Evolutionary conservation across 1,140 invertebrate genomes (phyloP).

Genomic region (Drosophila repleta): DNA sequence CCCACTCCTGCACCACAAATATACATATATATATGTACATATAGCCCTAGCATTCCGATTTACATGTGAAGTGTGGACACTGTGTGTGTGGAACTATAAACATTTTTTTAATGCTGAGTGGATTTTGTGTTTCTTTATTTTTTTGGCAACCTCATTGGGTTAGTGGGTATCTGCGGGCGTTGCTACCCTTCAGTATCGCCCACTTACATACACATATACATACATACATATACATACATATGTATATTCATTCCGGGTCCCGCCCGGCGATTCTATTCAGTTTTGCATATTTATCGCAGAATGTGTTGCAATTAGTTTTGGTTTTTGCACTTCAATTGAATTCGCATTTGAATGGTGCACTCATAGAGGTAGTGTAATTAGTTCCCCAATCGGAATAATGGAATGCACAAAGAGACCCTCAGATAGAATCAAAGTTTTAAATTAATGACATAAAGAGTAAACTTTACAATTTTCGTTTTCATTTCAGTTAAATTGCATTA

Average conservation of each 20-base stretch:
- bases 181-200: background rate
- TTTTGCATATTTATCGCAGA: constrained; percentile 63
- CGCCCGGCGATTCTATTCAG: constrained; percentile 39
- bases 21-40: background rate
- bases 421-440: background rate
- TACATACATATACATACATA: constrained; percentile 2
- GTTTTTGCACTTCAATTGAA: constrained; percentile 50
- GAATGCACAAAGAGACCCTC: background rate
- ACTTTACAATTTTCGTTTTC: background rate
- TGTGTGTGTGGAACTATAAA: constrained; percentile 51
- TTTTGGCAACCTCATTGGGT: constrained; percentile 21
- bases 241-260: constrained; percentile 1
- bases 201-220: background rate
- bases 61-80: constrained; percentile 51
- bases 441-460: background rate
- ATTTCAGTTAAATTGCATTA: too few relatives aligned
- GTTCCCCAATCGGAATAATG: background rate
- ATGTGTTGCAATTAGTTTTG: constrained; percentile 56
- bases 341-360: constrained; percentile 32
- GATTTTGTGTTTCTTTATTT: constrained; percentile 22
- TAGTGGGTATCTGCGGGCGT: constrained; percentile 6
- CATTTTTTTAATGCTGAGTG: constrained; percentile 37
- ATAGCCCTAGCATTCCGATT: constrained; percentile 22
- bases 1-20: background rate
- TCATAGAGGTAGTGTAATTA: background rate